phyloP scores from a whole-genome alignment of 2,888 invertebrate species.

The Spisula solida region DNA sequence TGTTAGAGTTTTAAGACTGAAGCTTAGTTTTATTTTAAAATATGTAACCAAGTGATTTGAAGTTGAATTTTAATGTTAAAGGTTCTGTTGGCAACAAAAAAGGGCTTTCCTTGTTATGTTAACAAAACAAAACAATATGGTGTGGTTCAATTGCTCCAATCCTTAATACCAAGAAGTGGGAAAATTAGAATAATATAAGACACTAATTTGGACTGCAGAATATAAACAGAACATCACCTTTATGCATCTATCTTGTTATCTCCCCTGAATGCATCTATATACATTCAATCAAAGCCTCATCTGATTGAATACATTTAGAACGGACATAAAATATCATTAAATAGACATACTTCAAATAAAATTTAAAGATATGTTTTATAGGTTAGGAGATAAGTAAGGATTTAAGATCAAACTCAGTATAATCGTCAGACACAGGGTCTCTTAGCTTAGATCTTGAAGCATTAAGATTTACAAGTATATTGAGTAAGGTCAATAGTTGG shows the following conservation, averaged over 20 bases:
- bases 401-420: background rate
- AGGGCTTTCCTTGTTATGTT: too few species aligned
- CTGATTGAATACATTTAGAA: background rate
- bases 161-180: too few species aligned
- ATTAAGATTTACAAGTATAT: background rate
- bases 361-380: conserved; percentile 14
- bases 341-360: background rate
- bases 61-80: too few species aligned
- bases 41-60: too few species aligned
- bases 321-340: background rate
- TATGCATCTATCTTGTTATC: background rate
- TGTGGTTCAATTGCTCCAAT: too few species aligned
- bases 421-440: background rate
- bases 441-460: background rate
- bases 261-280: background rate
- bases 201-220: too few species aligned
- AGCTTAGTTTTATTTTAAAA: too few species aligned
- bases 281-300: background rate
- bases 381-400: background rate
- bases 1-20: too few species aligned
- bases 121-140: too few species aligned
- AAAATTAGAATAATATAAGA: too few species aligned
- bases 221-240: too few species aligned
- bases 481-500: background rate
- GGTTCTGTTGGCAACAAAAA: too few species aligned